Evolutionary conservation across 2,113 vertebrate genomes (phyloP), one percentile per base, ranked within the genome.

Genomic region (Erythrocebus patas): DNA sequence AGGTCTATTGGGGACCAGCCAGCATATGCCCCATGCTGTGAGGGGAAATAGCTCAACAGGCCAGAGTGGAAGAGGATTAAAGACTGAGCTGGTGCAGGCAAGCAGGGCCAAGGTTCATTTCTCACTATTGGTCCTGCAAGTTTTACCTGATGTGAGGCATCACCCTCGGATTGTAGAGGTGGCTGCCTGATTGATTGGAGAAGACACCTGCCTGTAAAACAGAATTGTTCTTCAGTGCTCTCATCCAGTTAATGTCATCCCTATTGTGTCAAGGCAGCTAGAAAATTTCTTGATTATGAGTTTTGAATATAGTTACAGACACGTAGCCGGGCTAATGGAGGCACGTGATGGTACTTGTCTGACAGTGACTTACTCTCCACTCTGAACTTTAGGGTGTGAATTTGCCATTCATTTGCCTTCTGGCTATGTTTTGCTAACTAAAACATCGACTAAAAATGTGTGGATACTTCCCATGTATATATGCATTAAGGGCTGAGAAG

Each of bases 401-500:
- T 57, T 48, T 66, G 80, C n/a, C 75, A 88, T 25, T 38, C 30
- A 27, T 61, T 78, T 85, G 50, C 66, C 70, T 96, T 68, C 87
- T 57, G 52, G 57, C 57, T 48, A 40, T 8, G 80, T 73, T 88
- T 93, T 70, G 32, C 48, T 84, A 25, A 80, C 61, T 84, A 27
- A 84, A 23, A 38, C 6, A 4, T 57, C 59, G 11, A 30, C 79
- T 92, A 76, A 43, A 76, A 48, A 23, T 43, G 14, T 25, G 14
- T 1, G 73, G 18, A 9, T 25, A 25, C 22, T 90, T 73, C 27
- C 18, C 40, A 3, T 32, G 35, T 8, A 55, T 5, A 11, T 25
- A 4, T 6, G 9, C 23, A 6, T 52, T 57, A 57, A 85, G 45
- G 40, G n/a, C 2, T 27, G 14, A 40, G 43, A n/a, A 25, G 16